phyloP scores from a whole-genome alignment of 2,797 vertebrate species.

The Cephalopachus bancanus region DNA sequence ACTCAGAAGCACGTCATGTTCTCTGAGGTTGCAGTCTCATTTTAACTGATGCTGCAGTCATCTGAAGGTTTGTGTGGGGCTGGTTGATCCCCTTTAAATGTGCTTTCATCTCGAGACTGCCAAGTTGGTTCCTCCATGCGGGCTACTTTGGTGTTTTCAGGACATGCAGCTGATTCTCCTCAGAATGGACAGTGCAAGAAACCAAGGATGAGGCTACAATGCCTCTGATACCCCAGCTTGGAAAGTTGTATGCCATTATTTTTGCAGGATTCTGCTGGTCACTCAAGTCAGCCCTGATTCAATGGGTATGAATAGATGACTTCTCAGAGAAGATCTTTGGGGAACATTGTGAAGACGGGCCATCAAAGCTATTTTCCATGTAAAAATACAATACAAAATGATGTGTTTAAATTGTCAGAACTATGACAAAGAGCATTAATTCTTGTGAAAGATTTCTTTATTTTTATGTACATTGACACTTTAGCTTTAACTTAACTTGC shows the following conservation, averaged over 20 bases:
- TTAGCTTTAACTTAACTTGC: slow-evolving; percentile 37
- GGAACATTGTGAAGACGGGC: neutral
- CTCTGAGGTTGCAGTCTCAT: neutral
- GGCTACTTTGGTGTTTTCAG: neutral
- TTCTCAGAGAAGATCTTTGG: neutral
- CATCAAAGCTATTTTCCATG: neutral
- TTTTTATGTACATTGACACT: slow-evolving; percentile 23
- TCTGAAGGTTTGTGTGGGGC: neutral
- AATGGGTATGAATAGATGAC: neutral
- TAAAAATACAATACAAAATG: slow-evolving; percentile 52
- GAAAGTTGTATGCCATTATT: neutral
- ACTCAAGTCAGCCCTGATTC: neutral
- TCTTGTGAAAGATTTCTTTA: neutral
- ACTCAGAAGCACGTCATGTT: neutral
- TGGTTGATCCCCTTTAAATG: neutral
- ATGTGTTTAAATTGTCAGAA: slow-evolving; percentile 55
- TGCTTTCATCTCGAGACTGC: neutral
- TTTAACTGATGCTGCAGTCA: neutral
- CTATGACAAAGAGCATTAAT: slow-evolving; percentile 55
- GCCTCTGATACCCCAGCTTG: neutral
- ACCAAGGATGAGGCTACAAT: neutral
- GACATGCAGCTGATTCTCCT: neutral
- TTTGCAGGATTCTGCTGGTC: neutral
- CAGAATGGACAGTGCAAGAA: neutral
- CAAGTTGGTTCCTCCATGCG: neutral